Base-by-base conservation (phyloP, 64 coral and sea anemone species). In the Dendrophyllia cribrosa region DNA sequence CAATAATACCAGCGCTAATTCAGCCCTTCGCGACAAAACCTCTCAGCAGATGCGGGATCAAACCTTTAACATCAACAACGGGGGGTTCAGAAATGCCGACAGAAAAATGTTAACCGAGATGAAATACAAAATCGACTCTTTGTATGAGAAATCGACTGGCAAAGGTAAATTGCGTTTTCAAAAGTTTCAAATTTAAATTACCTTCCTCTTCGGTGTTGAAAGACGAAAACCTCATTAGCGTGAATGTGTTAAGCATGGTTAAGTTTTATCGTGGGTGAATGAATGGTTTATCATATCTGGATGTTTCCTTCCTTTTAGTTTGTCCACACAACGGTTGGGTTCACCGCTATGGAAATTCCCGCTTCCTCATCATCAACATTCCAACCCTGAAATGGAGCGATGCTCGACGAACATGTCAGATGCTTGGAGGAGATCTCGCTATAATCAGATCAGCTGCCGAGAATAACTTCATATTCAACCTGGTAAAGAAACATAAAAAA, bases 1-100 rank as follows among this genome's bases (percentile, higher is more conserved):
- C 55, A 58, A 58, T 0, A 58, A 7, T 58, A 13, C 55, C 55
- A 58, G 55, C 55, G 7, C 55, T 58, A 58, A 13, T 9, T 7
- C 55, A 16, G 5, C 1, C 20, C 20, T 19, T 19, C 21, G 10
- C 23, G 13, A 75, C 11, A 75, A 75, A 6, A 23, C 72, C 46
- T 51, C 51, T 34, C 34, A 34, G 2, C 76, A 34, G 21, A 4
- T 58, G 21, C 20, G 16, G 12, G n/a, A 78, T 3, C 51, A 78
- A 58, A 78, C 76, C 6, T 78, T 78, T 58, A 78, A 78, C 9
- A 58, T 78, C 20, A 78, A 78, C 51, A 78, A 58, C 76, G 25
- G 76, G 51, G 76, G 52, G 3, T 19, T 78, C 2, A n/a, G n/a
- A n/a, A n/a, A n/a, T n/a, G n/a, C n/a, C n/a, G n/a, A n/a, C n/a